Base-by-base conservation (phyloP, 2,797 vertebrate species). In the Etheostoma nigrum region DNA sequence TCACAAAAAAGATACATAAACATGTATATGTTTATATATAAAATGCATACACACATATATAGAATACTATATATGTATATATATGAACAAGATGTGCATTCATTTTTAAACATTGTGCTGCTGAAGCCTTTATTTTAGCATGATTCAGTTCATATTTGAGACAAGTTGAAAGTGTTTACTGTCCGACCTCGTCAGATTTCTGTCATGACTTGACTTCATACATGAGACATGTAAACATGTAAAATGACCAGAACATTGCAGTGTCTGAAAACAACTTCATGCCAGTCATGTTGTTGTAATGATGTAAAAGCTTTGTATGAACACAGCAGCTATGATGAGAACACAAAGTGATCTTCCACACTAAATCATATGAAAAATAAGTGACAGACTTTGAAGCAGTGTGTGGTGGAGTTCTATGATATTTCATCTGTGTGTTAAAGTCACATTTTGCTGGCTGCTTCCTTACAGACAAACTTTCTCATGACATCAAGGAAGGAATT, bases 401-500 rank as follows among this genome's bases (percentile, higher is more conserved):
- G 62, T 44, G 10, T 53, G 64, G 30, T 66, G 27, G 36, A 40
- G 10, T 40, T 40, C 36, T 40, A 40, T 51, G 25, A 64, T 10
- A 13, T 68, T 53, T 25, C 36, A 59, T 16, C 18, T 18, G 48
- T 45, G 40, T 77, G 54, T 57, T 45, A 5, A 12, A 51, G 65
- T 72, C 12, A 3, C 14, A 64, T 25, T 54, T 23, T 27, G n/a
- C 66, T 48, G 67, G 49, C 49, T 72, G 71, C 60, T 86, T 74
- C 47, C 53, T 7, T 14, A 33, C 44, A 21, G 30, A 49, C 76
- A 65, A 78, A 76, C 76, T 45, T 76, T 83, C 74, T 89, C 67
- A 78, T 82, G 70, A 87, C 88, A 72, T 85, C 80, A 88, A 88
- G 76, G 61, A 47, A 64, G 75, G 77, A 68, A 78, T 89, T 88